phyloP scores from a whole-genome alignment of 2,888 invertebrate genomes.

The Macrosiphum euphorbiae region DNA sequence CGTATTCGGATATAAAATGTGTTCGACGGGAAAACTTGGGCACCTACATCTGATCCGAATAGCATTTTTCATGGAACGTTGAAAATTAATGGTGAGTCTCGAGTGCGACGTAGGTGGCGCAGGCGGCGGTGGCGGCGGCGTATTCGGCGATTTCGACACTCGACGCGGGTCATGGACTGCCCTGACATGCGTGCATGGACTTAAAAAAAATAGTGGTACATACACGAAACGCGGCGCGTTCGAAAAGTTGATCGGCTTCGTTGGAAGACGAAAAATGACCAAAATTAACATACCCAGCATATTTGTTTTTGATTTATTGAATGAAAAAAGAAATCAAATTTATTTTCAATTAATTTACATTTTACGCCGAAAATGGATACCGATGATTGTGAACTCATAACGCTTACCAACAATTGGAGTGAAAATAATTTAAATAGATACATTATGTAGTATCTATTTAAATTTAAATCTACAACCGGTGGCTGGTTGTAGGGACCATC shows the following conservation, averaged over 20 bases:
- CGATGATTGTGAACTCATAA: neutral
- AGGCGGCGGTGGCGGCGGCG: neutral
- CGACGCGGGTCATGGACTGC: neutral
- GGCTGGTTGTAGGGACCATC: neutral
- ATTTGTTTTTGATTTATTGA: neutral
- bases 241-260: neutral
- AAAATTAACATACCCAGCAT: neutral
- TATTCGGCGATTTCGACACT: neutral
- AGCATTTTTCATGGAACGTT: conserved; percentile 56
- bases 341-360: neutral
- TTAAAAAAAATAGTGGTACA: too few species aligned
- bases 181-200: neutral
- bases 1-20: conserved; percentile 52
- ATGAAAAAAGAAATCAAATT: neutral
- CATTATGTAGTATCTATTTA: neutral
- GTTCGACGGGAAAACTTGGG: conserved; percentile 32
- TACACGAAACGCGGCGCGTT: neutral
- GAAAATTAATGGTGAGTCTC: neutral
- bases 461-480: neutral
- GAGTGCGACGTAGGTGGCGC: neutral
- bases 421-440: neutral
- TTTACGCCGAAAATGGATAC: neutral
- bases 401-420: neutral
- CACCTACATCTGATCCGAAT: conserved; percentile 44
- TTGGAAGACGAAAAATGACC: neutral